Evolutionary conservation across 53 echinoderm and acorn worm species (phyloP).

Genomic region (Patiria pectinifera): DNA sequence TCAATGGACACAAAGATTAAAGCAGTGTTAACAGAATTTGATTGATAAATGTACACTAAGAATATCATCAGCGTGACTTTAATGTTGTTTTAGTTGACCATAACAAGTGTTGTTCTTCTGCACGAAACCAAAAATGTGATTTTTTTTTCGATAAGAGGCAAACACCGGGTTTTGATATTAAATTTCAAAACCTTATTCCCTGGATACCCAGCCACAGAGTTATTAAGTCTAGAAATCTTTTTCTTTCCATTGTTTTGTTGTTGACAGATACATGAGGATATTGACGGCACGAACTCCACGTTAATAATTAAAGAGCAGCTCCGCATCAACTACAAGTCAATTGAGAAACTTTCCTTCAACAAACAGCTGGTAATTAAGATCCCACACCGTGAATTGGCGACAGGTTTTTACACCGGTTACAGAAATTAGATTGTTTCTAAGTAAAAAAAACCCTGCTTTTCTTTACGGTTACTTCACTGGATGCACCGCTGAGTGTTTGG

Average conservation of each 20-base stretch:
- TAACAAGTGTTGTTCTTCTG: too few species aligned
- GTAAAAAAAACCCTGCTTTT: not conserved
- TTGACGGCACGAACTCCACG: conserved; percentile 24
- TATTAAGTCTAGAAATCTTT: too few species aligned
- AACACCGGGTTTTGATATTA: not conserved
- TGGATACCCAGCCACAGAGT: too few species aligned
- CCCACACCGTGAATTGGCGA: too few species aligned
- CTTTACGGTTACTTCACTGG: not conserved
- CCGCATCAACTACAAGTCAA: not conserved
- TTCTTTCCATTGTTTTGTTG: not conserved
- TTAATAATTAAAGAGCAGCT: conserved; percentile 13
- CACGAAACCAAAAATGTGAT: not conserved
- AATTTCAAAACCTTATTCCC: not conserved
- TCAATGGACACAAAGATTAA: too few species aligned
- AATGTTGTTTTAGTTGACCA: too few species aligned
- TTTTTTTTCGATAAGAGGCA: not conserved
- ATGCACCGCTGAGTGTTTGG: not conserved
- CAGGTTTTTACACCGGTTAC: not conserved
- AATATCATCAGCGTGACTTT: too few species aligned
- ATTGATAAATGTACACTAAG: too few species aligned
- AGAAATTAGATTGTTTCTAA: not conserved
- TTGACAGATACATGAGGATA: not conserved
- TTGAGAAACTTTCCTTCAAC: not conserved
- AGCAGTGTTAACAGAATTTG: too few species aligned
- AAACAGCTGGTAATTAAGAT: not conserved